Evolutionary conservation across 2,113 vertebrate species (phyloP), one percentile per base, ranked within the genome.

Genomic region (Pantherophis guttatus): DNA sequence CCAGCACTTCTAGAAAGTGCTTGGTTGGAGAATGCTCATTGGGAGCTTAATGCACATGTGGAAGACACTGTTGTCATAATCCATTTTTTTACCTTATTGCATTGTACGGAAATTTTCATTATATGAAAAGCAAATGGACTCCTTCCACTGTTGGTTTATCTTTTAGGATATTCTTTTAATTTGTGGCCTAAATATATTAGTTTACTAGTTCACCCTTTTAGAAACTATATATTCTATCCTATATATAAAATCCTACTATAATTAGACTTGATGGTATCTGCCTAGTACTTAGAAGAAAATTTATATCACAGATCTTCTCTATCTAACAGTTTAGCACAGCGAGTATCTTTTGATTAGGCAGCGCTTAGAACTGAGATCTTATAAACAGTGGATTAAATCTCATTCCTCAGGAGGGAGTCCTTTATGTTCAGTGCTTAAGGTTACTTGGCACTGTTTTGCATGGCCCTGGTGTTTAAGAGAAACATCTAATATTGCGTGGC

Each of bases 271-370:
- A 94, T 75, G 0, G 50, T 94, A 92, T 3, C 33, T 94, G 5
- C 9, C 92, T 57, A 90, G 3, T 94, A 23, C 8, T 94, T 95
- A 93, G 81, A 1, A 12, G 87, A 75, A 48, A 92, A 93, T 94
- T 95, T 91, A 92, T 11, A 91, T 90, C n/a, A 91, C 33, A 94
- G 90, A 89, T 94, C 17, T 3, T 88, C 87, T 10, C 91, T 19
- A 91, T 94, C 17, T 96, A 95, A 92, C 0, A 92, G 21, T 92
- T 93, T 92, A n/a, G 23, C 70, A 89, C 17, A 2, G 17, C 75
- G 91, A 91, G 11, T 1, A 29, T 91, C 44, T 93, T 96, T 96
- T 95, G 90, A 93, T 96, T 89, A 93, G 57, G 90, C 93, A 95
- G 90, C 1, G 3, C 48, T 95, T 88, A 92, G 62, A 95, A 3